These are phyloP conservation scores for Schizothorax lantsangensis DNA, from an alignment of 2,797 vertebrate genomes.

Conservation along the genomic window DNA sequence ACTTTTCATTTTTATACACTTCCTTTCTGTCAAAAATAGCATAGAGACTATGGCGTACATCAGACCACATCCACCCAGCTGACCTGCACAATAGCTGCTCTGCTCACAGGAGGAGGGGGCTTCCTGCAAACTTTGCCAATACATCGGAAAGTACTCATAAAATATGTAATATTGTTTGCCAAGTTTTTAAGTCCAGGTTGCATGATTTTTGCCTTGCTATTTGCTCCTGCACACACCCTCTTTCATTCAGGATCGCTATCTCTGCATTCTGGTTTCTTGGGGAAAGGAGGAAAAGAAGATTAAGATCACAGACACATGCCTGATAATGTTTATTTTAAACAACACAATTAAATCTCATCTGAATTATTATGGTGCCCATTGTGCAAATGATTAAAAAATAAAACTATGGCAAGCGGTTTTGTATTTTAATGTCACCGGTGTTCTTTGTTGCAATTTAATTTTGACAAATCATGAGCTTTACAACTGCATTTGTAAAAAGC, in stretches of 20 bases:
- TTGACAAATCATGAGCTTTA: not conserved
- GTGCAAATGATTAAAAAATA: not conserved
- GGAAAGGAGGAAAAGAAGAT: not conserved
- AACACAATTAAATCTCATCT: not conserved
- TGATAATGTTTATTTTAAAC: not conserved
- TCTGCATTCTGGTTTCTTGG: not conserved
- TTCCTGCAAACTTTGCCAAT: conserved; percentile 71
- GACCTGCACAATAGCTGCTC: conserved; percentile 74
- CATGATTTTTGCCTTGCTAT: not conserved
- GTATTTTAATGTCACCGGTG: not conserved
- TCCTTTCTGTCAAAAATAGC: conserved; percentile 73
- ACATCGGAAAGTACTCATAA: conserved; percentile 61
- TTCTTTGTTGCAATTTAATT: not conserved
- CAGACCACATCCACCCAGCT: conserved; percentile 68
- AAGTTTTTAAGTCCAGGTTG: conserved; percentile 10
- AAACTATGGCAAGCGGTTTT: not conserved
- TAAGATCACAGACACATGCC: not conserved
- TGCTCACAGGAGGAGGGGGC: conserved; percentile 65
- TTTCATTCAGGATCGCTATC: not conserved
- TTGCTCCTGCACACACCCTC: not conserved
- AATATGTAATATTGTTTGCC: conserved; percentile 42
- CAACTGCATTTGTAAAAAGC: not conserved
- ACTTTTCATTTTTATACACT: conserved; percentile 70
- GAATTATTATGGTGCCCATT: not conserved
- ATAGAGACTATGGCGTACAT: conserved; percentile 58